These are phyloP conservation scores for Tetraodon nigroviridis DNA, from an alignment of 2,113 vertebrate genomes.

Conservation along the genomic window DNA sequence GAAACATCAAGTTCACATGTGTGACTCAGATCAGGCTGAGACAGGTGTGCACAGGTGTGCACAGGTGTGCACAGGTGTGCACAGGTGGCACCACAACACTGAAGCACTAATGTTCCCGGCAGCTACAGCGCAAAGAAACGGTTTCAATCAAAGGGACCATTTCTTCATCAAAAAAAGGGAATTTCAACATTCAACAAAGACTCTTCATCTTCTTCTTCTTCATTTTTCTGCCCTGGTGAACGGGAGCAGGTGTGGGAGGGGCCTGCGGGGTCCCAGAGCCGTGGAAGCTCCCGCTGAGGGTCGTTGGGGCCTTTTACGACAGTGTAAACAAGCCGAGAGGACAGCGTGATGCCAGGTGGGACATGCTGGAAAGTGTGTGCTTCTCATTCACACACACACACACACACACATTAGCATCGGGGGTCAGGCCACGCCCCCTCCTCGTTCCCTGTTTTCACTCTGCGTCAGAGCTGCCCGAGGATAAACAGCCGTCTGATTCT, in stretches of 20 bases:
- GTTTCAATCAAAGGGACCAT: too few relatives aligned
- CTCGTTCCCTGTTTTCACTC: conserved; percentile 32
- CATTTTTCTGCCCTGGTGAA: too few relatives aligned
- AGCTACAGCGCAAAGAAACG: too few relatives aligned
- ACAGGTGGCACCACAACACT: too few relatives aligned
- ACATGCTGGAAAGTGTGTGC: conserved; percentile 56
- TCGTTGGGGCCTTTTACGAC: conserved; percentile 27
- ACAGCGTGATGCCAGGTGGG: conserved; percentile 45
- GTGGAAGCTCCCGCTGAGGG: conserved; percentile 14
- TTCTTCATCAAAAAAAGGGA: too few relatives aligned
- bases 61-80: background rate
- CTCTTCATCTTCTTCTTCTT: too few relatives aligned
- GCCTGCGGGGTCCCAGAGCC: background rate
- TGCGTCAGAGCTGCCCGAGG: conserved; percentile 31
- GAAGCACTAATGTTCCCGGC: background rate
- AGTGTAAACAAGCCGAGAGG: conserved; percentile 46
- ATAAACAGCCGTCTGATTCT: conserved; percentile 26
- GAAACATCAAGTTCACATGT: too few relatives aligned
- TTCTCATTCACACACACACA: conserved; percentile 50
- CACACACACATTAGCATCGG: conserved; percentile 32
- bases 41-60: conserved; percentile 11
- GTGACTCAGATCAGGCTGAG: background rate
- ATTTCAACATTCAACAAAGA: too few relatives aligned
- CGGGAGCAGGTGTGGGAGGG: background rate
- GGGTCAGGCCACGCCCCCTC: background rate